Evolutionary conservation across 2,113 vertebrate species (phyloP).

Genomic region (Epinephelus lanceolatus): DNA sequence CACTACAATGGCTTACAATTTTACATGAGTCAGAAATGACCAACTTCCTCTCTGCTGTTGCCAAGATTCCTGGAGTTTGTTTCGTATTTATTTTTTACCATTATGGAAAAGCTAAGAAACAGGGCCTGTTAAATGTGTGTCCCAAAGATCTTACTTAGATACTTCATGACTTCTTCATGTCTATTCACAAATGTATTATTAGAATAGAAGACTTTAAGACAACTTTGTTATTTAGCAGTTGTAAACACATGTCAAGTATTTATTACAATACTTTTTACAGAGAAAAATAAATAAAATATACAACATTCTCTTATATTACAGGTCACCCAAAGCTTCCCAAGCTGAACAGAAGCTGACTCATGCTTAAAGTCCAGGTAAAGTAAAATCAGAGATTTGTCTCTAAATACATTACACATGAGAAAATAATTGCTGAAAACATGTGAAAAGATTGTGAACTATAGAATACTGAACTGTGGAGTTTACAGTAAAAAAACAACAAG

Average conservation of each 20-base stretch:
- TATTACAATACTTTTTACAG: constrained; percentile 18
- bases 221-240: not conserved
- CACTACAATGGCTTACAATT: not conserved
- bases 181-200: not conserved
- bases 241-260: not conserved
- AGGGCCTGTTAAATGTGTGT: not conserved
- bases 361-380: not conserved
- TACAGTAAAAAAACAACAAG: not conserved
- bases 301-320: constrained; percentile 39
- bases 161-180: not conserved
- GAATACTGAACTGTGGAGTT: not conserved
- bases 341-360: not conserved
- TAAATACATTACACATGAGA: too few relatives aligned
- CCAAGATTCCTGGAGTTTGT: not conserved
- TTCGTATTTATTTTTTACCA: not conserved
- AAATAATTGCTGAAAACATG: too few relatives aligned
- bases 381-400: too few relatives aligned
- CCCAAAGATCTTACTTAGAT: not conserved
- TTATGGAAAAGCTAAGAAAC: not conserved
- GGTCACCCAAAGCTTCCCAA: not conserved
- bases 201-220: not conserved
- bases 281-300: constrained; percentile 53
- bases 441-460: too few relatives aligned
- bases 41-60: constrained; percentile 5
- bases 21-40: not conserved